Evolutionary conservation across 2,797 vertebrate species (phyloP), one percentile per base, ranked within the genome.

Genomic region (Tadarida brasiliensis): DNA sequence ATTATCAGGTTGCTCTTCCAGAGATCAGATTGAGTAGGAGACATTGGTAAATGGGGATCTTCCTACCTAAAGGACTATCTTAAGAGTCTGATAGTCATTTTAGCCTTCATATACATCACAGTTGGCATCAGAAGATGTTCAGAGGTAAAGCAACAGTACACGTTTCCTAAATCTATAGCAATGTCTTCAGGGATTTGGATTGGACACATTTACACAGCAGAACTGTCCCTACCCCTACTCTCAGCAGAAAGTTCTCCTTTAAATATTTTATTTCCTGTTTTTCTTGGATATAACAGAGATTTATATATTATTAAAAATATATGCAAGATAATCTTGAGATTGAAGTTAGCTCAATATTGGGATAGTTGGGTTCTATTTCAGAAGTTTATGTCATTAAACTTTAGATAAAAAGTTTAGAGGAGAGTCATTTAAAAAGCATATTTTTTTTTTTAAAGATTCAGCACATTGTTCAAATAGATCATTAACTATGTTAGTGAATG

Each of bases 341-440:
- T 84, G 16, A 94, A 65, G 24, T 90, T 49, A 74, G 20, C 7
- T 86, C 11, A 59, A 11, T 67, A 68, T 68, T 70, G 22, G 1
- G 19, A 15, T 47, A 81, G 9, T 2, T 12, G 15, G 54, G 16
- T 56, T 94, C n/a, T 95, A 30, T 74, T 94, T 96, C 35, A 63
- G 30, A 96, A 44, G 19, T 92, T 86, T 49, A 91, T 83, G 8
- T 78, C 30, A 89, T 59, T 56, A 92, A 70, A 10, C 11, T 74
- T 87, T 70, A 39, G 12, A 65, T 80, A 49, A 77, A 70, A 47
- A 9, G 2, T 84, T 71, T 89, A 26, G n/a, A 67, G 8, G 81
- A 80, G 51, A 94, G 49, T 70, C 30, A 59, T 82, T 88, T 85
- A 56, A 51, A 59, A 35, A 85, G 19, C 20, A 56, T 56, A 71